A percentile compares a stretch with the other conserved stretches of the same genome.
Conservation (phyloP, 2,113 vertebrate genomes). For the Vicugna pacos region DNA sequence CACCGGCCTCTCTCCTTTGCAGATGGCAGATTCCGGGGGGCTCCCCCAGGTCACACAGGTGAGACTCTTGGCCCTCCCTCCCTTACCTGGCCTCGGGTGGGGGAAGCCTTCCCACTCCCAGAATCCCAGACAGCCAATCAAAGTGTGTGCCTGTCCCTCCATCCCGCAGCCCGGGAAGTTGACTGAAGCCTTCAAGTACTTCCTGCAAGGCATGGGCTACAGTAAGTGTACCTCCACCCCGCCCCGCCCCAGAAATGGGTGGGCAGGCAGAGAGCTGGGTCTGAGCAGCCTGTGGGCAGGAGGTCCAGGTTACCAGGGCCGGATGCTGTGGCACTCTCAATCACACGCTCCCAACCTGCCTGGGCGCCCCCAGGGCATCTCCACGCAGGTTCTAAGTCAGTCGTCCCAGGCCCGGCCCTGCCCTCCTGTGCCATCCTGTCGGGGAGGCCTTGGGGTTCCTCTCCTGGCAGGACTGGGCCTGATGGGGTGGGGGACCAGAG, state of each 20-base stretch:
- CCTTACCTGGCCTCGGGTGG: background rate
- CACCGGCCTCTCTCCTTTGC: conserved; percentile 56
- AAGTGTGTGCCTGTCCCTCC: conserved; percentile 16
- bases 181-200: conserved; percentile 99
- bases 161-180: conserved; percentile 94
- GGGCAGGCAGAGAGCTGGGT: background rate
- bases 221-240: conserved; percentile 90
- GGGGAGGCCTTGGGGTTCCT: background rate
- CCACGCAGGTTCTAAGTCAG: background rate
- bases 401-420: background rate
- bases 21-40: conserved; percentile 99
- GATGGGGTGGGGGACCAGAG: background rate
- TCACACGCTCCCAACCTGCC: no score
- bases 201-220: conserved; percentile 99
- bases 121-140: background rate
- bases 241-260: fast-evolving
- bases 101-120: background rate
- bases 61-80: conserved; percentile 64
- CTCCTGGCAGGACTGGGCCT: background rate
- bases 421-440: background rate
- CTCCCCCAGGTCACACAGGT: conserved; percentile 99
- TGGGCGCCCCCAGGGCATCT: background rate
- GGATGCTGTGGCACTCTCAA: background rate
- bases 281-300: background rate
- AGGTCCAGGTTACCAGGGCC: background rate